Conservation (phyloP, 2,113 vertebrate genomes). For the Thinocorus orbignyianus region DNA sequence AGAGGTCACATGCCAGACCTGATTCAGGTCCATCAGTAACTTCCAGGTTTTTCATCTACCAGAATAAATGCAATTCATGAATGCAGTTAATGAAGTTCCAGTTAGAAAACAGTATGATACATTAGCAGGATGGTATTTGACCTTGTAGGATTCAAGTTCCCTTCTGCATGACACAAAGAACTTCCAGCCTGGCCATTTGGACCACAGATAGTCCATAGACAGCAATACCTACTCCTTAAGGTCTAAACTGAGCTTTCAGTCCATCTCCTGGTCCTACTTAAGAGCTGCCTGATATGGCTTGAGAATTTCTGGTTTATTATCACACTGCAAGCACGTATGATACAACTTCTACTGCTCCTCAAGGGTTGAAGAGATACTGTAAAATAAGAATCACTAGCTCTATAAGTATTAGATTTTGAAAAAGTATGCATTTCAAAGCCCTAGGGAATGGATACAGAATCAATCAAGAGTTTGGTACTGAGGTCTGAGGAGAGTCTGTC, state of each 20-base stretch:
- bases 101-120: neutral
- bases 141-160: neutral
- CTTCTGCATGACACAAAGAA: neutral
- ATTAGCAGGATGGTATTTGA: neutral
- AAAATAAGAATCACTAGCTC: neutral
- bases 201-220: neutral
- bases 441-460: neutral
- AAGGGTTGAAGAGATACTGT: neutral
- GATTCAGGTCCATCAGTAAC: neutral
- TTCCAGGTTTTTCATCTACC: neutral
- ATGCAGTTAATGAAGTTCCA: neutral
- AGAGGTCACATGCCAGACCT: neutral
- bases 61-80: neutral
- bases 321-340: neutral
- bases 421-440: neutral
- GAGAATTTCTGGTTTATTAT: neutral
- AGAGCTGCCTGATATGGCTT: neutral
- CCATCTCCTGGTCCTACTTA: neutral
- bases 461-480: neutral
- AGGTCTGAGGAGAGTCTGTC: neutral
- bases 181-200: neutral
- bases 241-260: neutral
- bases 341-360: neutral
- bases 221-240: neutral
- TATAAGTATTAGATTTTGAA: neutral